Evolutionary conservation across 2,797 vertebrate species (phyloP).

Genomic region (Lepus townsendii): DNA sequence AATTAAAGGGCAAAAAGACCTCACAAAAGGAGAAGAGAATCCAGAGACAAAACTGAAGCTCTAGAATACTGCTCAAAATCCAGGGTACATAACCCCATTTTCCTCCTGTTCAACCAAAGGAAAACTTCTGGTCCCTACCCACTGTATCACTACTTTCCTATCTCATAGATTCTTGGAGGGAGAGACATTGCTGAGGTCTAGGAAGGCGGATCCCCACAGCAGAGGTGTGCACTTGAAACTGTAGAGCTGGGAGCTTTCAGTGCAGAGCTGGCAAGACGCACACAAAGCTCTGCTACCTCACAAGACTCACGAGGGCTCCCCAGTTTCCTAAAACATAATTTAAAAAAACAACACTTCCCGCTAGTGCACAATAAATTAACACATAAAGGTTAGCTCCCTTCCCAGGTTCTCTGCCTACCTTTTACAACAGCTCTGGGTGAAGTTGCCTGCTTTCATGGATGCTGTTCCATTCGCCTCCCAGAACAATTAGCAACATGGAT

Average conservation of each 20-base stretch:
- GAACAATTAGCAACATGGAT: conserved; percentile 8
- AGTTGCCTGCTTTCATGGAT: background rate
- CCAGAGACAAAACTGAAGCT: background rate
- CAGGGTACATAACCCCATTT: background rate
- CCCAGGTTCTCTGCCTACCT: background rate
- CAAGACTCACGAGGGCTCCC: background rate
- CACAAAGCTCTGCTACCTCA: background rate
- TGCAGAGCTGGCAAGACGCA: background rate
- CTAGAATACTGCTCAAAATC: background rate
- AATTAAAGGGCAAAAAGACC: background rate
- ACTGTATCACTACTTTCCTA: background rate
- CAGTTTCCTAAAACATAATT: background rate
- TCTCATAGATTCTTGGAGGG: background rate
- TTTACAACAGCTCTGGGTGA: background rate
- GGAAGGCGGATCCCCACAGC: background rate
- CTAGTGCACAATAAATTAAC: background rate
- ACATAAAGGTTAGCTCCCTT: background rate
- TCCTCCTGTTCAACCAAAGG: background rate
- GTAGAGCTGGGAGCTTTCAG: background rate
- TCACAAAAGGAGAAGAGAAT: background rate
- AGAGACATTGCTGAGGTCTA: background rate
- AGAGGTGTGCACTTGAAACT: background rate
- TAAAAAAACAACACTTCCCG: background rate
- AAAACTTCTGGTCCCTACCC: background rate
- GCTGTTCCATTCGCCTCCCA: too few relatives aligned